A percentile compares a stretch with the other conserved stretches of the same genome.
phyloP scores from a whole-genome alignment of 2,888 invertebrate genomes.

The Melanargia galathea region DNA sequence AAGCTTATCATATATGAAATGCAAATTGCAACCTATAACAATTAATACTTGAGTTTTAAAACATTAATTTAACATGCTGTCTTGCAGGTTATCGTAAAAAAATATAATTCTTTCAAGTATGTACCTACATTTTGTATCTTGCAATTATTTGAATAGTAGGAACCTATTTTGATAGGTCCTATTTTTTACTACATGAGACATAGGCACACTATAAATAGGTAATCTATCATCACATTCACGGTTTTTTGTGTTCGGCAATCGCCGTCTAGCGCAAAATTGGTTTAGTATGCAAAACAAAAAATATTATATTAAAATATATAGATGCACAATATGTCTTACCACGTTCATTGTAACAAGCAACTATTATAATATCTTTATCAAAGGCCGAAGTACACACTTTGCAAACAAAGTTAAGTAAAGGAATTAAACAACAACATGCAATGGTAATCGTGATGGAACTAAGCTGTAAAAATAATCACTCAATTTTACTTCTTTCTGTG shows the following conservation, averaged over 20 bases:
- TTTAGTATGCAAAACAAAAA: neutral
- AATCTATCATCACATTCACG: no score
- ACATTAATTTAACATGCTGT: neutral
- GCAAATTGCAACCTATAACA: no score
- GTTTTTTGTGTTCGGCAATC: neutral
- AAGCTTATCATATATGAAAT: no score
- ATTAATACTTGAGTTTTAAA: no score
- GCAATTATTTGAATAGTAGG: no score
- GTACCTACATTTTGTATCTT: no score
- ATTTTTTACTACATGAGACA: no score
- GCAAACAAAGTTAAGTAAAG: neutral
- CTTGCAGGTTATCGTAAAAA: no score
- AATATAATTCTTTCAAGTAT: no score
- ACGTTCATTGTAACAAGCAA: slow-evolving; percentile 49
- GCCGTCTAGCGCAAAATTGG: neutral
- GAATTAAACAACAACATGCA: neutral
- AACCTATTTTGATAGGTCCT: neutral
- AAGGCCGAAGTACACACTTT: slow-evolving; percentile 12
- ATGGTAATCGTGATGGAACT: neutral
- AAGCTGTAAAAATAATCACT: neutral
- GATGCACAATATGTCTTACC: slow-evolving; percentile 48
- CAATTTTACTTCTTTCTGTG: neutral
- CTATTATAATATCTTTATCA: neutral
- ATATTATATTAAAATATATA: neutral
- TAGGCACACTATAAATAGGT: no score